These are phyloP conservation scores for Eugnorisma glareosa DNA, from an alignment of 2,888 invertebrate genomes.

Conservation along the genomic window DNA sequence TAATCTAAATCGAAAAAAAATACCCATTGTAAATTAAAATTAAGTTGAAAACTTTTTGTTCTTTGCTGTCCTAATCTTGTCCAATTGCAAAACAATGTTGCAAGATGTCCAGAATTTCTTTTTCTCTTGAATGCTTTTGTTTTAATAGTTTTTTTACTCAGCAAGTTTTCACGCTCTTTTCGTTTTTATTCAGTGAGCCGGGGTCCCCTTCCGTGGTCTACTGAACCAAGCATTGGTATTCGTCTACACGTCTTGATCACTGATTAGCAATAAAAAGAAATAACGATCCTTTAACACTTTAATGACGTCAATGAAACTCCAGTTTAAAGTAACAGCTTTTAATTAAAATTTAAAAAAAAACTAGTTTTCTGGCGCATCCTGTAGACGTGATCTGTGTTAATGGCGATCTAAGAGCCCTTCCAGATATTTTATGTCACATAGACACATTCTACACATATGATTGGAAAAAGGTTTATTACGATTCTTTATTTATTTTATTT, in stretches of 20 bases:
- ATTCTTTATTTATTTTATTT: too few species aligned
- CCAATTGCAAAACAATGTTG: conserved; percentile 12
- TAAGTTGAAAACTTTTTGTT: neutral
- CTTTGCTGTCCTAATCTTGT: neutral
- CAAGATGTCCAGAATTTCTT: neutral
- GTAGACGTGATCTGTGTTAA: conserved; percentile 25
- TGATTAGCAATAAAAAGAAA: conserved; percentile 5
- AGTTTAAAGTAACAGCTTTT: conserved; percentile 27
- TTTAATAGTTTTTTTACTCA: neutral
- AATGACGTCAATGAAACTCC: conserved; percentile 29
- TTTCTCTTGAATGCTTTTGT: neutral
- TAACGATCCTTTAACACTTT: conserved; percentile 11
- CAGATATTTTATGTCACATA: conserved; percentile 20
- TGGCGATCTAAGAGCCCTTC: conserved; percentile 5
- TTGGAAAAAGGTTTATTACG: conserved; percentile 32
- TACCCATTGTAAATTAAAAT: neutral
- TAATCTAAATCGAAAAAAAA: conserved; percentile 9
- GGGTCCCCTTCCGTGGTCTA: too few species aligned
- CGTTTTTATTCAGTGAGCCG: neutral
- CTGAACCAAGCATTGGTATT: neutral
- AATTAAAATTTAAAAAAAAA: conserved; percentile 30
- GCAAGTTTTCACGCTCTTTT: neutral
- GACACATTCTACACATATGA: too few species aligned
- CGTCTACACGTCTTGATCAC: conserved; percentile 16
- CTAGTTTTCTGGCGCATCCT: conserved; percentile 22